Percentiles rank a stretch among this genome's conserved stretches.
Evolutionary conservation across 35 echinoderm and acorn worm genomes (phyloP).

Genomic region (Ptychodera flava): DNA sequence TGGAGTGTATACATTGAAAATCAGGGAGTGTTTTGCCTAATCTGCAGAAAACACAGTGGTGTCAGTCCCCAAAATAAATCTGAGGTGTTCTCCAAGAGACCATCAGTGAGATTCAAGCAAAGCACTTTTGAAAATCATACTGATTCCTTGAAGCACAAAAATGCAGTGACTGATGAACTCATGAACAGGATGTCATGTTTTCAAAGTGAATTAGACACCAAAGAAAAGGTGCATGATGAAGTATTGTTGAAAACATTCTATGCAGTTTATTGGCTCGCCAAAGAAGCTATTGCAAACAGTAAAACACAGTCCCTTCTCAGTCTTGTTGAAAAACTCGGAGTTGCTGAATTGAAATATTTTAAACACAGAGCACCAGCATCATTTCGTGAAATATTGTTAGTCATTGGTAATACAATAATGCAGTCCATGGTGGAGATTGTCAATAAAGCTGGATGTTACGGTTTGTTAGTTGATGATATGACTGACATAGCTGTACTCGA

Average conservation of each 20-base stretch:
- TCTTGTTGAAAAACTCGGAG: neutral
- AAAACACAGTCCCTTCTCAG: neutral
- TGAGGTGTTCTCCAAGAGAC: too few relatives aligned
- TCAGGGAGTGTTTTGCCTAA: neutral
- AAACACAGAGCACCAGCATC: neutral
- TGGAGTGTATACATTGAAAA: slow-evolving; percentile 6
- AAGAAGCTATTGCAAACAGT: neutral
- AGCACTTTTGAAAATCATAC: neutral
- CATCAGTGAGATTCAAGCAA: slow-evolving; percentile 1
- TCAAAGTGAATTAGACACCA: neutral
- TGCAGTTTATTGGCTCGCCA: neutral
- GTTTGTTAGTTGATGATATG: too few relatives aligned
- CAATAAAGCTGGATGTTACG: neutral
- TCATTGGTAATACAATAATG: neutral
- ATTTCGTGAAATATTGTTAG: neutral
- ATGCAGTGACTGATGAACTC: neutral
- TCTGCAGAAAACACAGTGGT: neutral
- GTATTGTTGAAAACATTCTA: neutral
- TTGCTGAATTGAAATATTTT: neutral
- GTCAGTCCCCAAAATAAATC: neutral
- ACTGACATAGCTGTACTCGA: too few relatives aligned
- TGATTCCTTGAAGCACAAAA: neutral
- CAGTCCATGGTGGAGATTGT: neutral
- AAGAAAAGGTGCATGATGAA: neutral
- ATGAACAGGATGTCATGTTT: neutral